These are phyloP conservation scores for Lophochroa leadbeateri DNA, from an alignment of 2,113 vertebrate species.

Conservation along the genomic window DNA sequence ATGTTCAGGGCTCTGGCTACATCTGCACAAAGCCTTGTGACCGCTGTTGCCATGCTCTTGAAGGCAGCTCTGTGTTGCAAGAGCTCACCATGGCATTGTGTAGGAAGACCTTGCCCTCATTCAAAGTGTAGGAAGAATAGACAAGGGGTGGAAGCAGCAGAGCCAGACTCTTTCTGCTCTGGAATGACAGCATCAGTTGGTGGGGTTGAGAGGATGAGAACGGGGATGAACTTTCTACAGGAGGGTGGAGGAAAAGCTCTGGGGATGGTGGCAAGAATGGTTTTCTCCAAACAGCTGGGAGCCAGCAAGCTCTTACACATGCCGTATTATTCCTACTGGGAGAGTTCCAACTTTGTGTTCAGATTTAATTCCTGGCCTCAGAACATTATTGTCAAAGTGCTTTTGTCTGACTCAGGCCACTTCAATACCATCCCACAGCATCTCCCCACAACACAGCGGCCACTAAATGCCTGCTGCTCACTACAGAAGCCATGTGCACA, in stretches of 20 bases:
- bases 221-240: background rate
- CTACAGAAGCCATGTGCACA: background rate
- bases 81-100: background rate
- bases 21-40: fast-evolving
- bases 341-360: background rate
- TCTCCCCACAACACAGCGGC: conserved; percentile 9
- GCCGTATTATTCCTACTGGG: background rate
- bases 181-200: background rate
- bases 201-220: background rate
- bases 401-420: conserved; percentile 23
- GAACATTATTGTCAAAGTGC: background rate
- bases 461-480: background rate
- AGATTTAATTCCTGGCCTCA: background rate
- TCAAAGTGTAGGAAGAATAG: background rate
- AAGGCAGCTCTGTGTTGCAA: background rate
- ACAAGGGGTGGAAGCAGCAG: background rate
- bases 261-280: conserved; percentile 14
- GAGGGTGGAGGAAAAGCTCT: background rate
- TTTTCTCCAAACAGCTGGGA: conserved; percentile 6
- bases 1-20: background rate
- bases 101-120: background rate
- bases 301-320: background rate
- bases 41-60: background rate
- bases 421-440: conserved; percentile 1
- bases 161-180: background rate